A percentile compares a stretch with the other conserved stretches of the same genome.
These are phyloP conservation scores for Sinocyclocheilus anophthalmus DNA, from an alignment of 2,113 vertebrate species.

Conservation along the genomic window DNA sequence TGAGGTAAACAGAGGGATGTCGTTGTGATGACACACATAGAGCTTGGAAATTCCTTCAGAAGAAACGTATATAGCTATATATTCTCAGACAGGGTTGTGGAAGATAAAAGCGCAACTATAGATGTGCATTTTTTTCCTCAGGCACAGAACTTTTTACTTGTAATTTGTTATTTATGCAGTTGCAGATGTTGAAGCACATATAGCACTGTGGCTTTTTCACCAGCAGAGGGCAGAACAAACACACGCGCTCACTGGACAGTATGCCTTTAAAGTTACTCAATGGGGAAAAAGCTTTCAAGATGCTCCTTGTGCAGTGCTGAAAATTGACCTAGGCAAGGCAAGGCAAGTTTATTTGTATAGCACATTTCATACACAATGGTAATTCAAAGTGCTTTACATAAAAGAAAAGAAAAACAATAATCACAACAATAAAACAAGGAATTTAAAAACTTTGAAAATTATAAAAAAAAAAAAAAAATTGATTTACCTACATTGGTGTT, in stretches of 20 bases:
- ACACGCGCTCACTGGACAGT: background rate
- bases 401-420: too few species aligned
- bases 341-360: too few species aligned
- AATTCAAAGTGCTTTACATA: too few species aligned
- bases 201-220: conserved; percentile 33
- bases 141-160: conserved; percentile 1
- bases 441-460: too few species aligned
- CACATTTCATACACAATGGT: too few species aligned
- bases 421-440: too few species aligned
- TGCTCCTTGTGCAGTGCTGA: too few species aligned
- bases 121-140: background rate
- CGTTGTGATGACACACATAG: conserved; percentile 47
- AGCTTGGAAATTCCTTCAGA: conserved; percentile 11
- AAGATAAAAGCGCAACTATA: background rate
- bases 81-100: background rate
- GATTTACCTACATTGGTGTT: too few species aligned
- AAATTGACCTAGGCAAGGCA: too few species aligned
- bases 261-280: too few species aligned
- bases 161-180: background rate
- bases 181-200: background rate
- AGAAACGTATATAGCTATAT: conserved; percentile 35
- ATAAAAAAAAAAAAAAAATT: too few species aligned
- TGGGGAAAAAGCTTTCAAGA: background rate
- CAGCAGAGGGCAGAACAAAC: conserved; percentile 69
- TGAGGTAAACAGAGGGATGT: conserved; percentile 49